Percentiles rank a stretch among this genome's conserved stretches.
phyloP scores from a whole-genome alignment of 1,140 invertebrate genomes.

The Megathymus violae region DNA sequence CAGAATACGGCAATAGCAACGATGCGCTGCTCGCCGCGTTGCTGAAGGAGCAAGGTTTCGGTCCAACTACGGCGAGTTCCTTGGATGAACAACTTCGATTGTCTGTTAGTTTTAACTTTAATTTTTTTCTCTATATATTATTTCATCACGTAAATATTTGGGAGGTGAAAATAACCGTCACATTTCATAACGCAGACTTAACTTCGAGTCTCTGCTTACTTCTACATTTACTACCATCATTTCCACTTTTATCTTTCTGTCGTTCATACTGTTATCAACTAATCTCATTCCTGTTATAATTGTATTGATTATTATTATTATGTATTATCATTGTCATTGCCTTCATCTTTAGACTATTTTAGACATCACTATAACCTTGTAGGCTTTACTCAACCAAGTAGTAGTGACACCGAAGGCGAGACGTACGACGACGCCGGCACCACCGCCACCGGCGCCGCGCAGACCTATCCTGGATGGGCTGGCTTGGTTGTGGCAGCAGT shows the following conservation, averaged over 20 bases:
- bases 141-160: constrained; percentile 22
- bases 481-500: constrained; percentile 83
- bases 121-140: constrained; percentile 35
- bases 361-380: constrained; percentile 70
- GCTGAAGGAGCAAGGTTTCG: constrained; percentile 87
- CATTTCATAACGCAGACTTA: constrained; percentile 29
- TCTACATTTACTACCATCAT: constrained; percentile 22
- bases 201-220: constrained; percentile 28
- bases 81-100: constrained; percentile 85
- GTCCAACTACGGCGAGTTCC: constrained; percentile 85
- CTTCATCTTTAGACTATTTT: constrained; percentile 44
- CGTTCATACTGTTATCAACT: constrained; percentile 7
- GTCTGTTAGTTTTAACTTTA: constrained; percentile 82
- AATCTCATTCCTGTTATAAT: constrained; percentile 1
- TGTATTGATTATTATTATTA: constrained; percentile 4
- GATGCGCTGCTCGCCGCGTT: constrained; percentile 87
- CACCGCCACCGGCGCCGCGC: constrained; percentile 66
- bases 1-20: constrained; percentile 85
- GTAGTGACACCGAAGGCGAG: constrained; percentile 80
- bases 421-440: constrained; percentile 66
- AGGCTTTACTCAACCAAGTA: constrained; percentile 84
- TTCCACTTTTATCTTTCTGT: constrained; percentile 19
- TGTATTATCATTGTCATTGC: constrained; percentile 27
- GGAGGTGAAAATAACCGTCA: constrained; percentile 28
- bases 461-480: constrained; percentile 80